A percentile compares a stretch with the other conserved stretches of the same genome.
phyloP scores from a whole-genome alignment of 2,113 vertebrate species.

The Stictonetta naevosa region DNA sequence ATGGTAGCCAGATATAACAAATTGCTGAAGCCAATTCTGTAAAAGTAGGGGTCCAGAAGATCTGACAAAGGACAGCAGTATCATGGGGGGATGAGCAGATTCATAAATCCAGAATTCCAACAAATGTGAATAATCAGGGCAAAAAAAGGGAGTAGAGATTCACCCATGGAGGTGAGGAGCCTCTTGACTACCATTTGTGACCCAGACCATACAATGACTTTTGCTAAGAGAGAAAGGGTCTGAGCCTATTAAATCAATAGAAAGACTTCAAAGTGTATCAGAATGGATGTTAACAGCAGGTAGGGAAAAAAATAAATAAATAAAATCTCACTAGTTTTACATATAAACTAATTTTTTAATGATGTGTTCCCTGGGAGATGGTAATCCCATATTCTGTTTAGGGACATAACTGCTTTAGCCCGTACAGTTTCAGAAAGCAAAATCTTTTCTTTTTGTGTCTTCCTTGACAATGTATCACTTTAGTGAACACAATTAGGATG shows the following conservation, averaged over 20 bases:
- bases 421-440: not conserved
- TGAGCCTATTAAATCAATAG: not conserved
- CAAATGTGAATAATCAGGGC: not conserved
- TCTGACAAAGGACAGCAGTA: not conserved
- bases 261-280: not conserved
- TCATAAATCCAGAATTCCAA: not conserved
- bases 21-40: not conserved
- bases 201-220: too few relatives aligned
- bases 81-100: not conserved
- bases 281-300: not conserved
- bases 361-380: not conserved
- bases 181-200: not conserved
- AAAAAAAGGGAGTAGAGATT: not conserved
- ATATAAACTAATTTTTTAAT: not conserved
- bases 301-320: not conserved
- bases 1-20: not conserved
- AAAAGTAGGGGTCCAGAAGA: not conserved
- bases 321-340: not conserved
- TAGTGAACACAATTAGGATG: not conserved
- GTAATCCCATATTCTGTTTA: not conserved
- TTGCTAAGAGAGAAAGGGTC: not conserved
- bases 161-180: not conserved
- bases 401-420: not conserved
- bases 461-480: not conserved
- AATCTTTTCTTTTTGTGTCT: not conserved